phyloP scores from a whole-genome alignment of 2,113 vertebrate species.

The Leiothrix lutea region DNA sequence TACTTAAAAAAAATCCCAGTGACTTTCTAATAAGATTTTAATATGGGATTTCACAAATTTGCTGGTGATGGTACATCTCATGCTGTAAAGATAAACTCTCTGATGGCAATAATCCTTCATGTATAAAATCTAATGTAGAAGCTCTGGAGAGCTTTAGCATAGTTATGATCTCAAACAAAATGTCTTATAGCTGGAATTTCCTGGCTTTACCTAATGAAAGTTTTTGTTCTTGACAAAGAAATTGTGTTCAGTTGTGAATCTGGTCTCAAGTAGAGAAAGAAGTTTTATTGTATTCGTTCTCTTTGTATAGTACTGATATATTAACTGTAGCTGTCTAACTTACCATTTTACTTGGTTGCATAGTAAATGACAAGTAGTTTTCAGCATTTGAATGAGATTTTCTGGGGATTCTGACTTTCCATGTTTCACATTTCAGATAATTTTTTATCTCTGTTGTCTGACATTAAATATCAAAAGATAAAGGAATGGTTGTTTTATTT shows the following conservation, averaged over 20 bases:
- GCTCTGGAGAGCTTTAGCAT: neutral
- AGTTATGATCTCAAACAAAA: neutral
- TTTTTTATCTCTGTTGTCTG: neutral
- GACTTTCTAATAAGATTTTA: neutral
- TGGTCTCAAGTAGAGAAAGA: neutral
- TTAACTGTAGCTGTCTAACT: neutral
- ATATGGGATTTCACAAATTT: neutral
- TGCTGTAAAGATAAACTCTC: neutral
- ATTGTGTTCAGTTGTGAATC: neutral
- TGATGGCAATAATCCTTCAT: neutral
- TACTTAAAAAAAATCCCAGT: neutral
- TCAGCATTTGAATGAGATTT: neutral
- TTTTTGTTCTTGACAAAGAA: neutral
- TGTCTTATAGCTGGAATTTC: neutral
- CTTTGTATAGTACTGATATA: neutral
- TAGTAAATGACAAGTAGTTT: neutral
- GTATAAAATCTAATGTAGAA: neutral
- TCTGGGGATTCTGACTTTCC: neutral
- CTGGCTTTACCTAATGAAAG: neutral
- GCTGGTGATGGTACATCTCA: neutral
- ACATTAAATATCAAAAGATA: neutral
- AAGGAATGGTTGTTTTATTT: neutral
- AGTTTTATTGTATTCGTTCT: neutral
- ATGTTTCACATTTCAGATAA: neutral
- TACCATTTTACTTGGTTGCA: neutral